phyloP scores from a whole-genome alignment of 2,113 vertebrate genomes.

The Zeus faber region DNA sequence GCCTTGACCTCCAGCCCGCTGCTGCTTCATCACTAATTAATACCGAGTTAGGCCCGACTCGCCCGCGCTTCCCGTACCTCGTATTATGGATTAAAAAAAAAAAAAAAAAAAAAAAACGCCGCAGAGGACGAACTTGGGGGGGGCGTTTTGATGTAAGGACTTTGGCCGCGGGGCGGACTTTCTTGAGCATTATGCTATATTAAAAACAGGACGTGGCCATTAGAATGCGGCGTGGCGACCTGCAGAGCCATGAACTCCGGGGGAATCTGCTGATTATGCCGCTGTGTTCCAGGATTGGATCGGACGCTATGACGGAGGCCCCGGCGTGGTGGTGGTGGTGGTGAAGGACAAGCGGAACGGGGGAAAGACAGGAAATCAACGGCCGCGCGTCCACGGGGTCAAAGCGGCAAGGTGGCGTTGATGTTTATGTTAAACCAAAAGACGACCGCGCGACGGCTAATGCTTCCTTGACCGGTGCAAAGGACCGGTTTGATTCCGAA shows the following conservation, averaged over 20 bases:
- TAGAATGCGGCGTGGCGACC: too few relatives aligned
- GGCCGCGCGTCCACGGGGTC: slow-evolving; percentile 1
- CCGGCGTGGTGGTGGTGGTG: slow-evolving; percentile 25
- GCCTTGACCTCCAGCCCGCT: slow-evolving; percentile 39
- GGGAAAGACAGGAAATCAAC: slow-evolving; percentile 45
- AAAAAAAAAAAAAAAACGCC: slow-evolving; percentile 24
- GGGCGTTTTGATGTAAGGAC: too few relatives aligned
- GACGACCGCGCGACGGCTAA: slow-evolving; percentile 1
- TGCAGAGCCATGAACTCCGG: too few relatives aligned
- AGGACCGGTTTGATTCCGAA: too few relatives aligned
- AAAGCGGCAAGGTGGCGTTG: slow-evolving; percentile 13
- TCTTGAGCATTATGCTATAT: too few relatives aligned
- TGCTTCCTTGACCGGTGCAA: too few relatives aligned
- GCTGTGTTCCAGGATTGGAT: too few relatives aligned
- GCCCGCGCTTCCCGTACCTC: slow-evolving; percentile 14
- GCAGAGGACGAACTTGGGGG: too few relatives aligned
- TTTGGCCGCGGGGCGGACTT: too few relatives aligned
- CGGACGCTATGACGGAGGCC: slow-evolving; percentile 24
- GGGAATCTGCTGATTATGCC: too few relatives aligned
- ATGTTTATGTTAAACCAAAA: not conserved
- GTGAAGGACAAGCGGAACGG: slow-evolving; percentile 31
- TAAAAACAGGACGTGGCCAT: too few relatives aligned
- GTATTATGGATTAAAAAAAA: slow-evolving; percentile 11
- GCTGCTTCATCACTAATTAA: slow-evolving; percentile 40
- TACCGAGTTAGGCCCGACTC: slow-evolving; percentile 31